A percentile compares a stretch with the other conserved stretches of the same genome.
These are phyloP conservation scores for Larimichthys polyactis DNA, from an alignment of 2,113 vertebrate species.

Conservation along the genomic window DNA sequence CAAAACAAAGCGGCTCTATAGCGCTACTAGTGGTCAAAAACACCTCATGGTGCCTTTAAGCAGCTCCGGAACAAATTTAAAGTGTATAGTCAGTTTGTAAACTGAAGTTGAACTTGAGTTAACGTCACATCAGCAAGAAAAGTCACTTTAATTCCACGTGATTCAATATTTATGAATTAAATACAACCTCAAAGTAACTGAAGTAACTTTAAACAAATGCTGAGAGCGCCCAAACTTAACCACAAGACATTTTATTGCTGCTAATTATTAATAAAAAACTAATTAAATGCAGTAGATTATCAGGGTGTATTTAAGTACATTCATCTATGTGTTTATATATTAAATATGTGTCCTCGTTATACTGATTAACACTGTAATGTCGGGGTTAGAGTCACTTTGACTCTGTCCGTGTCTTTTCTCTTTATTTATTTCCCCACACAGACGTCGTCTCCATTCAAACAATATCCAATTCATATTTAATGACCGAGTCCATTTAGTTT, in stretches of 20 bases:
- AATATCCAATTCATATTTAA: constrained; percentile 65
- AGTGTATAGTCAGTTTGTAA: neutral
- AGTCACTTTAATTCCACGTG: neutral
- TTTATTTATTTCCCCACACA: neutral
- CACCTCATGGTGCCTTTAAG: neutral
- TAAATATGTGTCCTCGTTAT: too few relatives aligned
- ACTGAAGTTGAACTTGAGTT: too few relatives aligned
- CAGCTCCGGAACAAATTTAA: neutral
- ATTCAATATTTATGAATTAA: neutral
- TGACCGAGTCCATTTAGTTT: constrained; percentile 46
- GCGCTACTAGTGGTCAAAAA: too few relatives aligned
- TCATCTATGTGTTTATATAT: too few relatives aligned
- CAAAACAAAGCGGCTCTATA: too few relatives aligned
- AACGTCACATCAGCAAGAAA: too few relatives aligned
- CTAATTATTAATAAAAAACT: neutral
- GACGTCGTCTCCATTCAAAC: constrained; percentile 28
- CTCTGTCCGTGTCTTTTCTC: constrained; percentile 3
- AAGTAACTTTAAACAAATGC: neutral
- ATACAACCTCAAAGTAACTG: too few relatives aligned
- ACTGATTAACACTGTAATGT: too few relatives aligned
- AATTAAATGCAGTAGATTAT: neutral
- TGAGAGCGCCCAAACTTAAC: neutral
- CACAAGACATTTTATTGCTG: neutral
- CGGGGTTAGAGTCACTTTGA: neutral
- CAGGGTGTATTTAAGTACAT: too few relatives aligned